A percentile compares a stretch with the other conserved stretches of the same genome.
Conservation (phyloP, 2,113 vertebrate species). For the Phalacrocorax brasilianus region DNA sequence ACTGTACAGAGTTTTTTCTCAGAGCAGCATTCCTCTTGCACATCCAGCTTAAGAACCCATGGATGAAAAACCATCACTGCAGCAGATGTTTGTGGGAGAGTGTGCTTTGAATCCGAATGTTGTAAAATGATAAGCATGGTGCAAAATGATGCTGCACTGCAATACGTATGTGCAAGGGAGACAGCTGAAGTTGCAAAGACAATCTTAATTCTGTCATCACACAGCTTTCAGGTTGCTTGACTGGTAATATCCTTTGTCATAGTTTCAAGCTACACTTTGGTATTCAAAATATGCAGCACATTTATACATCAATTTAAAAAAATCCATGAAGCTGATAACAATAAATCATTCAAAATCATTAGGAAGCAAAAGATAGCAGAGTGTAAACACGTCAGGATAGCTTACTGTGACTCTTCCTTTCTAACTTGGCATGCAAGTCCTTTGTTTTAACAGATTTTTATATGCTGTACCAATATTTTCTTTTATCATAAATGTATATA, state of each 20-base stretch:
- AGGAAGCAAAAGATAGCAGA: neutral
- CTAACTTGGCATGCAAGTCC: neutral
- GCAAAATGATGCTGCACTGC: neutral
- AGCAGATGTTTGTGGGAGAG: neutral
- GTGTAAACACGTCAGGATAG: neutral
- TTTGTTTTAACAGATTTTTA: neutral
- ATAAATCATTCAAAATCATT: neutral
- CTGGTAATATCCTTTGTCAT: neutral
- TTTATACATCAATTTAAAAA: neutral
- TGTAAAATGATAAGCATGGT: neutral
- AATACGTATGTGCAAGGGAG: fast-evolving
- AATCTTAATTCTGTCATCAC: neutral
- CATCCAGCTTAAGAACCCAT: neutral
- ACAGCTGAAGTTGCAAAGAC: neutral
- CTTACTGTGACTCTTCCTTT: neutral
- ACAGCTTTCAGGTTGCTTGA: neutral
- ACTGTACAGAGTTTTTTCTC: neutral
- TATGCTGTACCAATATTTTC: neutral
- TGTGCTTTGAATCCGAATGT: neutral
- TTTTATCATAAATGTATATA: neutral
- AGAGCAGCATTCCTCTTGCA: neutral
- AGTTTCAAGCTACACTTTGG: neutral
- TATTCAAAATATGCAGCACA: neutral
- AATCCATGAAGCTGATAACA: neutral
- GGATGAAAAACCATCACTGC: neutral